These are phyloP conservation scores for Chamaetylas fuelleborni DNA, from an alignment of 2,113 vertebrate species.

Conservation along the genomic window DNA sequence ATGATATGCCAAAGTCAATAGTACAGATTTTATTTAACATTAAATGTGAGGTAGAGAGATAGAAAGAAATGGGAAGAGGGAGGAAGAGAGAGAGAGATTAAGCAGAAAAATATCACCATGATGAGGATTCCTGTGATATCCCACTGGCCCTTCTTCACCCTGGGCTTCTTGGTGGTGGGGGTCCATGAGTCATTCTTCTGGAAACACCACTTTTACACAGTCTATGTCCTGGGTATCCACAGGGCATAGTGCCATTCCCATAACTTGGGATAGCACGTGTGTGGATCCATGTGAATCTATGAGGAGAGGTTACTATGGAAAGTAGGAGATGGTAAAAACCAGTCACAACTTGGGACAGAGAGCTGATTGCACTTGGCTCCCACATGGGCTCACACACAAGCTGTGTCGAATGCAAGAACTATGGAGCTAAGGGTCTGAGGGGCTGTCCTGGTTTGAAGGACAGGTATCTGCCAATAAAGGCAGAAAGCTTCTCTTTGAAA, in stretches of 20 bases:
- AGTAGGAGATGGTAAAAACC: not conserved
- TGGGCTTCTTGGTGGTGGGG: not conserved
- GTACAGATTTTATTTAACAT: not conserved
- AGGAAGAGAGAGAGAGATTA: not conserved
- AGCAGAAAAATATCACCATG: not conserved
- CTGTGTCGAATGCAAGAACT: fast-evolving
- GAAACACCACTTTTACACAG: not conserved
- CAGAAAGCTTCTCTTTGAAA: no score
- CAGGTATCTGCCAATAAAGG: no score
- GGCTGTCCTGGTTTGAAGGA: no score
- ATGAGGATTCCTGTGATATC: fast-evolving
- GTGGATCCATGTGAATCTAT: not conserved
- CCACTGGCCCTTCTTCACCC: fast-evolving
- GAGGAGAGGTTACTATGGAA: not conserved
- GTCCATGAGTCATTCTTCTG: not conserved
- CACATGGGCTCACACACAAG: not conserved
- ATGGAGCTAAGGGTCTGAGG: not conserved
- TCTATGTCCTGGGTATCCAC: not conserved
- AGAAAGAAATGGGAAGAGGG: not conserved
- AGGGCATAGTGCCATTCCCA: not conserved
- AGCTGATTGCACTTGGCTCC: not conserved
- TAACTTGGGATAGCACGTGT: fast-evolving
- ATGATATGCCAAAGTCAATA: not conserved
- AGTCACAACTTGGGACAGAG: not conserved
- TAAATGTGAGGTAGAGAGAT: not conserved